These are phyloP conservation scores for Anoplophora glabripennis DNA, from an alignment of 1,140 invertebrate species.

Conservation along the genomic window DNA sequence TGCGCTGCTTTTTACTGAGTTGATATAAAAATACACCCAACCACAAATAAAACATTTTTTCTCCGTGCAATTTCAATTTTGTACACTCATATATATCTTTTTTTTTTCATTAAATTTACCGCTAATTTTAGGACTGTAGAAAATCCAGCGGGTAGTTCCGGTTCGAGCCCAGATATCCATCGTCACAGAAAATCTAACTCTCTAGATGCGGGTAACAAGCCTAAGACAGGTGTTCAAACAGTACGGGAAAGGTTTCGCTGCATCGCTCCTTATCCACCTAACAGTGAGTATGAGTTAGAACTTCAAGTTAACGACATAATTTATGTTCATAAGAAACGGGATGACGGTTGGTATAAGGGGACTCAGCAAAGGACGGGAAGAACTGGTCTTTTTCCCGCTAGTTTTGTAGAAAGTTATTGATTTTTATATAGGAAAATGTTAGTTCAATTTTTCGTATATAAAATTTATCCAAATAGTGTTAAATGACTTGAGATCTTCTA, in stretches of 20 bases:
- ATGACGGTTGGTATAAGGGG: conserved; percentile 95
- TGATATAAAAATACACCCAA: no score
- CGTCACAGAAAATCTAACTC: conserved; percentile 79
- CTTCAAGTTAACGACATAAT: conserved; percentile 88
- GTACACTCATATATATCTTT: not conserved
- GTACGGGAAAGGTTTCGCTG: conserved; percentile 77
- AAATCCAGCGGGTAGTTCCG: conserved; percentile 36
- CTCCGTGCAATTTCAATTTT: not conserved
- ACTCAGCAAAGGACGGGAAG: conserved; percentile 85
- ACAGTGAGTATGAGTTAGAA: conserved; percentile 88
- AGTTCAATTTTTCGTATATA: no score
- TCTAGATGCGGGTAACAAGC: conserved; percentile 64
- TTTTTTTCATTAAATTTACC: not conserved
- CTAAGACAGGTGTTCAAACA: conserved; percentile 52
- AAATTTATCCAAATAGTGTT: no score
- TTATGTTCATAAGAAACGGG: conserved; percentile 86
- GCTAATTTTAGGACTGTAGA: conserved; percentile 32
- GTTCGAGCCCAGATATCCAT: conserved; percentile 43
- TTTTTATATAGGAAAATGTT: not conserved
- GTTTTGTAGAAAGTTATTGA: conserved; percentile 79
- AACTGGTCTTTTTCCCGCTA: conserved; percentile 89
- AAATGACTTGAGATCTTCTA: no score
- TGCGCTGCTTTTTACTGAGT: no score
- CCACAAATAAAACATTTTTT: no score
- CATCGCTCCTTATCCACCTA: conserved; percentile 92